phyloP scores from a whole-genome alignment of 92 coral and sea anemone species.

The Hydrozoanthus gracilis region DNA sequence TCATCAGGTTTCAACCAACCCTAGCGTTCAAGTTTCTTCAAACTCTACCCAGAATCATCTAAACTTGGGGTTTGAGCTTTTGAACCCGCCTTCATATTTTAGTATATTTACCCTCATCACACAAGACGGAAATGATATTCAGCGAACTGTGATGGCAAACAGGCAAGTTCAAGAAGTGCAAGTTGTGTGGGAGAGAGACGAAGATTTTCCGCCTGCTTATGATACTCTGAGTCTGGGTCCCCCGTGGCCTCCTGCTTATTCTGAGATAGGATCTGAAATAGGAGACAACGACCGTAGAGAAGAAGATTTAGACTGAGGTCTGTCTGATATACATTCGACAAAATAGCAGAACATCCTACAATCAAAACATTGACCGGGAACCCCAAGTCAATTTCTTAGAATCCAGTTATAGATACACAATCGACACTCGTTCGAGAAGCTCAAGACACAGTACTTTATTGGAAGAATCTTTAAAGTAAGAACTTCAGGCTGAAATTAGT shows the following conservation, averaged over 20 bases:
- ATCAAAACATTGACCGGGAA: no score
- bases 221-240: constrained; percentile 43
- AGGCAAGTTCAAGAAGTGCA: constrained; percentile 10
- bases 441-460: no score
- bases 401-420: no score
- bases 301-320: constrained; percentile 8
- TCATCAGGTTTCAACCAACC: not conserved
- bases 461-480: no score
- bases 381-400: no score
- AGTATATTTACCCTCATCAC: constrained; percentile 33
- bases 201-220: constrained; percentile 25
- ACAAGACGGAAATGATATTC: constrained; percentile 19
- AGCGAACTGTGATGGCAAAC: constrained; percentile 28
- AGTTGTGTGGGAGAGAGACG: constrained; percentile 25
- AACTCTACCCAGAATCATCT: constrained; percentile 20
- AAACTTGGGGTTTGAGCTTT: constrained; percentile 27
- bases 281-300: constrained; percentile 22
- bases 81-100: constrained; percentile 45
- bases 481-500: no score
- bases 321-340: no score
- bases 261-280: constrained; percentile 29
- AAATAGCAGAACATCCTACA: no score
- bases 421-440: no score
- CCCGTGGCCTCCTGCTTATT: constrained; percentile 46
- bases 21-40: not conserved